phyloP scores from a whole-genome alignment of 2,797 vertebrate genomes.

The Carcharodon carcharias region DNA sequence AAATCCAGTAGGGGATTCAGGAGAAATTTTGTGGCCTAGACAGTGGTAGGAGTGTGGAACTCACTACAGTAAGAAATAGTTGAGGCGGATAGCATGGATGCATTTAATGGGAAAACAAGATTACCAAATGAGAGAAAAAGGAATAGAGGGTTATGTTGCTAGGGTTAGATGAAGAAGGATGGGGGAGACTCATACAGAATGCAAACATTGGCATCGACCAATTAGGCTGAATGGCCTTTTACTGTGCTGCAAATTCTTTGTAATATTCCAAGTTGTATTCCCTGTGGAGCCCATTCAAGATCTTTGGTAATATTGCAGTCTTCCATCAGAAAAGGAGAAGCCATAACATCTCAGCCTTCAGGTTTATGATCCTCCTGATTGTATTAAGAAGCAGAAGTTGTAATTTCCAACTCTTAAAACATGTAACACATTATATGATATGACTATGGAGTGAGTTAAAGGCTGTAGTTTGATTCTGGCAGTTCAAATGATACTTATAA shows the following conservation, averaged over 20 bases:
- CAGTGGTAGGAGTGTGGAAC: background rate
- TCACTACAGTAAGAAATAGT: background rate
- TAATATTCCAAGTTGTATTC: background rate
- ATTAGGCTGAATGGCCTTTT: no score
- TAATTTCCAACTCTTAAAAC: background rate
- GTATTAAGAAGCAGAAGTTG: background rate
- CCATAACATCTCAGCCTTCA: background rate
- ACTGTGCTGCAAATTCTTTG: background rate
- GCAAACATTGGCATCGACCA: background rate
- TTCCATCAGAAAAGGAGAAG: background rate
- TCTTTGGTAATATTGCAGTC: background rate
- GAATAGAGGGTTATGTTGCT: background rate
- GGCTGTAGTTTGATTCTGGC: background rate
- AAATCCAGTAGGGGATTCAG: background rate
- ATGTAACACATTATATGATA: background rate
- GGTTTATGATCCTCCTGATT: background rate
- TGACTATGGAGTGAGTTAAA: background rate
- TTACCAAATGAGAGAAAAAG: background rate
- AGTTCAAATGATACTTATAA: background rate
- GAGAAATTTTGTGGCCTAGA: background rate
- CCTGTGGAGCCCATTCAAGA: background rate
- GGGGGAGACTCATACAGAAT: no score
- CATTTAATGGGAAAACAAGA: background rate
- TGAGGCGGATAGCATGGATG: background rate
- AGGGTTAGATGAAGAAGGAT: background rate